These are phyloP conservation scores for Artibeus lituratus DNA, from an alignment of 2,797 vertebrate genomes.

Conservation along the genomic window DNA sequence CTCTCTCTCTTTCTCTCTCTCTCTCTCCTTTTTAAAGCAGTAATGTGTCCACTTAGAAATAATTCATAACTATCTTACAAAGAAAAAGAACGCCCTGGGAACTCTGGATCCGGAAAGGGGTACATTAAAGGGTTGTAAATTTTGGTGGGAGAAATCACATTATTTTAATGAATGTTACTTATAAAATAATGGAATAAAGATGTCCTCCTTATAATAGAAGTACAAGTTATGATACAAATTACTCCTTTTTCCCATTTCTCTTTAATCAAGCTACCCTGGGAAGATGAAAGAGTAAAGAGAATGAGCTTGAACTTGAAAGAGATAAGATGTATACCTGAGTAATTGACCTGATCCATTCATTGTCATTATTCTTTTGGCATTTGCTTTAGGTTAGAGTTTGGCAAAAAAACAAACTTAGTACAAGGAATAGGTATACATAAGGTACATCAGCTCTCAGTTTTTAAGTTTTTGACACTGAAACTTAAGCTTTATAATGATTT, in stretches of 20 bases:
- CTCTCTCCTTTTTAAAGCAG: background rate
- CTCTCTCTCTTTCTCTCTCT: too few species aligned
- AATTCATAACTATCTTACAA: conserved; percentile 14
- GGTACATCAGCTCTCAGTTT: background rate
- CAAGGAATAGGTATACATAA: conserved; percentile 35
- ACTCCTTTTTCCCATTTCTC: background rate
- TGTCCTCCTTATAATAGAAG: conserved; percentile 22
- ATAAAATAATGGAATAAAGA: conserved; percentile 64
- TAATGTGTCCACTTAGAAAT: background rate
- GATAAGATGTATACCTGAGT: background rate
- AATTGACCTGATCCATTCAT: background rate
- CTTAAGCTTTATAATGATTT: background rate
- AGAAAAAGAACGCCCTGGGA: conserved; percentile 13
- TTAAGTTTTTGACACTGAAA: background rate
- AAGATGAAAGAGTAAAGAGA: conserved; percentile 49
- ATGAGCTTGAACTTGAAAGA: conserved; percentile 47
- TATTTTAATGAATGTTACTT: conserved; percentile 55
- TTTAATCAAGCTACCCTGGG: conserved; percentile 28
- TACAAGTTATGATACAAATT: conserved; percentile 45
- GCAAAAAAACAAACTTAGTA: conserved; percentile 10
- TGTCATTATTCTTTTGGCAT: background rate
- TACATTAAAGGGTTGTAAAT: conserved; percentile 17
- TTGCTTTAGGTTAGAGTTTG: conserved; percentile 35
- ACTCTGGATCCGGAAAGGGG: background rate
- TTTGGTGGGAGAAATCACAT: background rate